phyloP scores from a whole-genome alignment of 2,888 invertebrate genomes.

The Drepana falcataria region DNA sequence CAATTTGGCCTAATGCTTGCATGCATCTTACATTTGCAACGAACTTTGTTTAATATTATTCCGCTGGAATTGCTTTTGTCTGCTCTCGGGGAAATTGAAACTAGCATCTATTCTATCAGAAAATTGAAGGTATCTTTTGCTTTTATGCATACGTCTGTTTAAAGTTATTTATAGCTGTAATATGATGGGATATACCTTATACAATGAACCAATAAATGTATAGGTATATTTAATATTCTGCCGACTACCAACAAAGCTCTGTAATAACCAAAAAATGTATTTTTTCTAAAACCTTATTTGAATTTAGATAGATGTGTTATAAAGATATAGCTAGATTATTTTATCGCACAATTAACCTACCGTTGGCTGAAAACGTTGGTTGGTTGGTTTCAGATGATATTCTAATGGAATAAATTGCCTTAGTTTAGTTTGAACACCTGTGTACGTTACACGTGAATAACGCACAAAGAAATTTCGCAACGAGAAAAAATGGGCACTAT shows the following conservation, averaged over 20 bases:
- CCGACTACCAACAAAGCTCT: too few relatives aligned
- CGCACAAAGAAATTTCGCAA: constrained; percentile 17
- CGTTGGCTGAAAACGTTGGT: too few relatives aligned
- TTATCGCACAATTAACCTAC: neutral
- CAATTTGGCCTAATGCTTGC: constrained; percentile 63
- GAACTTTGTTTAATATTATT: constrained; percentile 51
- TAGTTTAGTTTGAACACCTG: constrained; percentile 13
- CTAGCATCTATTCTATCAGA: constrained; percentile 3
- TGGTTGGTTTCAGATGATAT: neutral
- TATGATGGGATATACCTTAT: too few relatives aligned
- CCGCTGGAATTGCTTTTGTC: constrained; percentile 25
- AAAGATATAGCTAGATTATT: neutral
- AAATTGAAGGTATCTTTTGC: neutral
- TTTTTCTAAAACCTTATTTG: too few relatives aligned
- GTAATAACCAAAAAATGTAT: too few relatives aligned
- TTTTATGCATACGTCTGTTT: too few relatives aligned
- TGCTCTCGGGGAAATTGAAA: constrained; percentile 26
- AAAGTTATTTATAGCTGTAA: too few relatives aligned
- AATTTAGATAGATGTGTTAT: too few relatives aligned
- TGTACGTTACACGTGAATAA: constrained; percentile 7
- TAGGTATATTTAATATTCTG: too few relatives aligned
- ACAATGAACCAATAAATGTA: too few relatives aligned
- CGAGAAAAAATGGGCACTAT: constrained; percentile 14
- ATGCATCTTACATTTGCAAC: constrained; percentile 41
- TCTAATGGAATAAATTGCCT: constrained; percentile 11